A percentile compares a stretch with the other conserved stretches of the same genome.
Evolutionary conservation across 2,113 vertebrate genomes (phyloP).

Genomic region (Varanus komodoensis): DNA sequence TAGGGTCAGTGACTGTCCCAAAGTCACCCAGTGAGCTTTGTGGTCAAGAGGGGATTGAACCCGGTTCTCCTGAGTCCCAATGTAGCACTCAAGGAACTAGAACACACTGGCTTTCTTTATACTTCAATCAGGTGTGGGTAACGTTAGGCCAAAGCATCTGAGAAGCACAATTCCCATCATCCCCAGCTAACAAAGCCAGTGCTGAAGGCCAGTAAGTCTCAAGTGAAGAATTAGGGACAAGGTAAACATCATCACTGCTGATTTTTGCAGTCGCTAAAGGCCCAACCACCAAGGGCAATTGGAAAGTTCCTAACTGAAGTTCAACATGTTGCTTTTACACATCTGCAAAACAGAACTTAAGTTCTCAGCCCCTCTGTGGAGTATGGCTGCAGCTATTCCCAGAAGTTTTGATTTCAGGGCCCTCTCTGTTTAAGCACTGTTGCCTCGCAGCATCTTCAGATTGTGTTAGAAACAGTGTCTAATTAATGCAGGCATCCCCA

Average conservation of each 20-base stretch:
- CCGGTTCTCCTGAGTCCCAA: no score
- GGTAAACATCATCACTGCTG: neutral
- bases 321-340: no score
- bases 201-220: neutral
- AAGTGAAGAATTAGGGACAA: neutral
- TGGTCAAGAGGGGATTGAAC: no score
- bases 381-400: neutral
- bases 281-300: neutral
- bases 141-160: no score
- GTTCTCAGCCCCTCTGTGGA: neutral
- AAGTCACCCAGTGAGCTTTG: no score
- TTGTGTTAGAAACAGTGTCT: neutral
- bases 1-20: no score
- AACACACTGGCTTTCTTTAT: no score
- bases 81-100: no score
- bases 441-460: neutral
- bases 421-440: neutral
- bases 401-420: neutral
- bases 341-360: neutral
- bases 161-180: no score
- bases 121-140: no score
- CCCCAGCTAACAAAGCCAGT: no score
- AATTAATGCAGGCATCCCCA: slow-evolving; percentile 26
- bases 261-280: neutral
- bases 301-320: neutral